Conservation (phyloP, 2,888 invertebrate species). For the Polia nebulosa region DNA sequence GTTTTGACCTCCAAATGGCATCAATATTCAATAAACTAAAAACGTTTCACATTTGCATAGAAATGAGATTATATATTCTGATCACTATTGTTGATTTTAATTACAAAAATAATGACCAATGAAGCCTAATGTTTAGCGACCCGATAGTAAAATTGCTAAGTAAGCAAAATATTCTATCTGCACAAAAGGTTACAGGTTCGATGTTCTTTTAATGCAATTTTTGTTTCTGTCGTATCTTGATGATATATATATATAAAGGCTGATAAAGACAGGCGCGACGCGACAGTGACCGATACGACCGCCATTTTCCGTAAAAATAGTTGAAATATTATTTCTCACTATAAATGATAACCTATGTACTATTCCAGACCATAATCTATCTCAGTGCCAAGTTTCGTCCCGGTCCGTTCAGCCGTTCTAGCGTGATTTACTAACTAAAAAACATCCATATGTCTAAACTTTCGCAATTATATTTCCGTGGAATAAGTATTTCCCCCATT, state of each 20-base stretch:
- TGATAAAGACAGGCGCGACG: neutral
- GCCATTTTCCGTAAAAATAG: neutral
- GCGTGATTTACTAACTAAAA: no score
- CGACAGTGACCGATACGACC: neutral
- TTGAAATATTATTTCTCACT: no score
- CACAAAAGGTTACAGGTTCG: neutral
- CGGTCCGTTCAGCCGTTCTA: no score
- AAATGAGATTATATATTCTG: conserved; percentile 34
- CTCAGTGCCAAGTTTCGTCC: no score
- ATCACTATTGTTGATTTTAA: conserved; percentile 42
- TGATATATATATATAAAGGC: no score
- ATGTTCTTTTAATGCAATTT: no score
- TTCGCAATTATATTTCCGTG: no score
- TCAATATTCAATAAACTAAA: conserved; percentile 18
- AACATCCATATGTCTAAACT: no score
- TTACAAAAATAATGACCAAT: conserved; percentile 27
- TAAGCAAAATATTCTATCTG: conserved; percentile 11
- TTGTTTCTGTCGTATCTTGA: neutral
- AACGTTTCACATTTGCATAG: conserved; percentile 39
- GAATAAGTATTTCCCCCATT: no score
- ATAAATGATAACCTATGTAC: no score
- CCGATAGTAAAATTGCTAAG: neutral
- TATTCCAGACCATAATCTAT: no score
- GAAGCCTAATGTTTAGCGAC: neutral
- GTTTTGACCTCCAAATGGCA: neutral